Base-by-base conservation (phyloP, 2,797 vertebrate genomes). In the Merluccius polli region DNA sequence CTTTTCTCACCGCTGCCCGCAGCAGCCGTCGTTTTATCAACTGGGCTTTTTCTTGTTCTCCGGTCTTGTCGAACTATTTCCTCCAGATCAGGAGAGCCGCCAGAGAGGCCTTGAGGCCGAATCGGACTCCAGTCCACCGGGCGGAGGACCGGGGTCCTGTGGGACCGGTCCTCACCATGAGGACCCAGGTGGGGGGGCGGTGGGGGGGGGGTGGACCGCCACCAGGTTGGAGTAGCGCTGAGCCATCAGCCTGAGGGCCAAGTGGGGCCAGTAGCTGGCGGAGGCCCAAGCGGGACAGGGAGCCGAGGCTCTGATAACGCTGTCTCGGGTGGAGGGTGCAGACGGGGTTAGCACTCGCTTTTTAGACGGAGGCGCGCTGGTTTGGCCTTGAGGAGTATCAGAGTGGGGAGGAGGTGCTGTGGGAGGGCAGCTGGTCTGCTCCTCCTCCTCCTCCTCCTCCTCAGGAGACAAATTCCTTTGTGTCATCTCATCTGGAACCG, bases 191-290 rank as follows among this genome's bases (percentile, higher is more conserved):
- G 73, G 21, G 78, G 82, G 52, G 77, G 89, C 41, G 84, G 67
- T 12, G 83, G 89, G 32, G 84, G 81, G n/a, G 24, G 88, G 77
- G n/a, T 87, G 87, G 30, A 85, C 63, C 29, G 88, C 76, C 21
- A 91, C 75, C 4, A 92, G 71, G 79, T 84, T 88, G 29, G 89
- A 85, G 74, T 89, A 92, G 85, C 88, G 90, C 35, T 89, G 81
- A 7, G 92, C 72, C 74, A 92, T 87, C 15, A 41, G 79, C 41
- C 77, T 87, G 65, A 92, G 81, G 87, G 70, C 89, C 24, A 91
- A 63, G 4, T 89, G 83, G 30, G 78, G 83, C 92, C 90, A 93
- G 81, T 85, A 0, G 70, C 15, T 81, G 72, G 84, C 79, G 52
- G 79, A 35, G 0, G 90, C 73, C 36, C 88, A 83, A 7, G 79